Conservation (phyloP, 2,797 vertebrate genomes). For the Acanthopagrus latus region DNA sequence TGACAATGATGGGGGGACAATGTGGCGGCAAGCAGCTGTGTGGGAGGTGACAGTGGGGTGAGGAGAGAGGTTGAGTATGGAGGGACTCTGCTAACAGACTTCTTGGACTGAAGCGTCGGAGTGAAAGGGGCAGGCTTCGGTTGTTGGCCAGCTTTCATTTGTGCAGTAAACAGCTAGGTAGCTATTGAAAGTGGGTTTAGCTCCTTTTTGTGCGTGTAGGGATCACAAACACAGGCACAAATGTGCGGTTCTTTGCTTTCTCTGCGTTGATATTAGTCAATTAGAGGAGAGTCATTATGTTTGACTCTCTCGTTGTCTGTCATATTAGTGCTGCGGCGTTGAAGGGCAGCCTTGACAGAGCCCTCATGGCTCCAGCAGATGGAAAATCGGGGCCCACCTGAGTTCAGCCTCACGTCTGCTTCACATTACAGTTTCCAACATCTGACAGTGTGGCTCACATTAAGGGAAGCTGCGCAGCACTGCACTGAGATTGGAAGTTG, state of each 20-base stretch:
- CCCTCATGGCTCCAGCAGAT: constrained; percentile 54
- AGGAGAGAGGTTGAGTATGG: constrained; percentile 62
- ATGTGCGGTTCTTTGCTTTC: background rate
- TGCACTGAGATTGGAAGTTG: constrained; percentile 72
- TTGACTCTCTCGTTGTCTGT: constrained; percentile 19
- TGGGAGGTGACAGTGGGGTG: constrained; percentile 77
- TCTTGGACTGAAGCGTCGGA: constrained; percentile 46
- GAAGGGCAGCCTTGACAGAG: constrained; percentile 38
- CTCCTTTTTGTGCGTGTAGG: background rate
- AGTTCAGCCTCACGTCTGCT: constrained; percentile 72
- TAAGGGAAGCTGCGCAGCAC: constrained; percentile 65
- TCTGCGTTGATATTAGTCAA: background rate
- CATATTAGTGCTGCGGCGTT: constrained; percentile 6
- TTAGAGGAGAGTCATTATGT: background rate
- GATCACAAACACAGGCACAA: constrained; percentile 25
- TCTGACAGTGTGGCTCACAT: constrained; percentile 83
- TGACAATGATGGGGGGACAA: constrained; percentile 78
- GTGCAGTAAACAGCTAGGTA: constrained; percentile 11
- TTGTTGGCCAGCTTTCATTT: constrained; percentile 31
- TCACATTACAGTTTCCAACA: constrained; percentile 66
- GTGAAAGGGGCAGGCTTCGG: constrained; percentile 45
- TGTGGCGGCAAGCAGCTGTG: constrained; percentile 77
- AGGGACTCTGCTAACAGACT: constrained; percentile 52
- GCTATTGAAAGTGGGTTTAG: constrained; percentile 8
- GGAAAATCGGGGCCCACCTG: constrained; percentile 72